Conservation (phyloP, 2,888 invertebrate species). For the Pyrgus malvae region DNA sequence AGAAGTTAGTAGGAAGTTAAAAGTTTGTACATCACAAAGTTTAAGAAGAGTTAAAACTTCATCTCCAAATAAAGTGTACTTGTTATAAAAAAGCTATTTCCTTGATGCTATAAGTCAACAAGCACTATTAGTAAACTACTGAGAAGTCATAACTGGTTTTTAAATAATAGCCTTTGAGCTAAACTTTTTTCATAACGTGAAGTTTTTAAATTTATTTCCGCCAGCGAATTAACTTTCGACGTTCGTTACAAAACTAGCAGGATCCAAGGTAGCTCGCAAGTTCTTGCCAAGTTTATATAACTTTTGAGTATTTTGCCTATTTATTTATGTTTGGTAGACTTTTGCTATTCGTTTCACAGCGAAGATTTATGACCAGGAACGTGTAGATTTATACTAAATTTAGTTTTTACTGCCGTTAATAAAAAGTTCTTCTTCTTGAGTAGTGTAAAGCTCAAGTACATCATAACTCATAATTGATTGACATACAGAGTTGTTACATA, state of each 20-base stretch:
- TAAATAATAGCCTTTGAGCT: constrained; percentile 20
- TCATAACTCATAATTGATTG: no score
- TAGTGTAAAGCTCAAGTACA: no score
- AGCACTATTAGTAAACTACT: constrained; percentile 10
- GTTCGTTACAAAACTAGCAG: constrained; percentile 24
- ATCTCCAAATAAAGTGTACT: no score
- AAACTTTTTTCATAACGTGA: constrained; percentile 23
- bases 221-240: constrained; percentile 21
- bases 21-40: no score
- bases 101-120: background rate
- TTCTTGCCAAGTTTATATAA: constrained; percentile 1
- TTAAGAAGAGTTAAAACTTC: no score
- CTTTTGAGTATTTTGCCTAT: background rate
- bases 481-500: no score
- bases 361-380: no score
- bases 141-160: constrained; percentile 12
- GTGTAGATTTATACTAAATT: no score
- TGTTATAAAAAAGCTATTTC: no score
- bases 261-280: constrained; percentile 13
- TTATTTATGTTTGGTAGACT: background rate
- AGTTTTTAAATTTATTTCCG: constrained; percentile 22
- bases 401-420: no score
- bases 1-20: no score
- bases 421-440: no score
- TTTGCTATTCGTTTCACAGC: background rate